phyloP scores from a whole-genome alignment of 2,888 invertebrate species.

The Lathronympha strigana region DNA sequence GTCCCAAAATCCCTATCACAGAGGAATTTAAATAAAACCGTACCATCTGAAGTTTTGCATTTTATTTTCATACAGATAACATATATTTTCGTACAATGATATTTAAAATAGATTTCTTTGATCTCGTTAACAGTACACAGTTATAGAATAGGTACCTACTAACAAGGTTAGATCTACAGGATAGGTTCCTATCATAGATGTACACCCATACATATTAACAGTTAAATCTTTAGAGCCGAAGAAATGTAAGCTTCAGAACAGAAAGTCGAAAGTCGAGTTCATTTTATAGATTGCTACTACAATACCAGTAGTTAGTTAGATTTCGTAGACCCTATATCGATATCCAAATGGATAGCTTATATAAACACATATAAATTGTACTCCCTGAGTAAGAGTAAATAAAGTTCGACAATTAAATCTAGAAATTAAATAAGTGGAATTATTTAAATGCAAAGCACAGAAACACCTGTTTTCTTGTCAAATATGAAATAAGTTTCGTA shows the following conservation, averaged over 20 bases:
- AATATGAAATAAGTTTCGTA: too few relatives aligned
- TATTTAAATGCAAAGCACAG: too few relatives aligned
- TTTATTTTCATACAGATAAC: slow-evolving; percentile 79
- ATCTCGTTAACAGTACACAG: slow-evolving; percentile 70
- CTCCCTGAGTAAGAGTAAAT: too few relatives aligned
- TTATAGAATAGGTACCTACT: slow-evolving; percentile 50
- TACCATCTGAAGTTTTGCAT: slow-evolving; percentile 52
- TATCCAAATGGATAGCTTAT: too few relatives aligned
- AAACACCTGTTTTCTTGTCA: too few relatives aligned
- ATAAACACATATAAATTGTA: too few relatives aligned
- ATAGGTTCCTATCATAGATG: slow-evolving; percentile 28
- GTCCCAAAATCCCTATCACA: neutral
- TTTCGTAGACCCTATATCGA: too few relatives aligned
- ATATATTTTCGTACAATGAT: slow-evolving; percentile 79
- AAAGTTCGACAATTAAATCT: too few relatives aligned
- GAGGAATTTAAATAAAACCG: slow-evolving; percentile 39
- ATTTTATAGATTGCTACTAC: neutral
- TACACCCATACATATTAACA: slow-evolving; percentile 36
- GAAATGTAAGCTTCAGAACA: slow-evolving; percentile 33
- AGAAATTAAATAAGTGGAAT: too few relatives aligned
- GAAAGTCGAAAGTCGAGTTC: slow-evolving; percentile 6
- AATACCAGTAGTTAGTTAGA: neutral
- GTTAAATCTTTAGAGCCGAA: slow-evolving; percentile 33
- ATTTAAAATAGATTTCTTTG: slow-evolving; percentile 82
- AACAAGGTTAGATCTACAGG: slow-evolving; percentile 26